Percentiles rank a stretch among this genome's conserved stretches.
These are phyloP conservation scores for Agriopis marginaria DNA, from an alignment of 2,888 invertebrate genomes.

Conservation along the genomic window DNA sequence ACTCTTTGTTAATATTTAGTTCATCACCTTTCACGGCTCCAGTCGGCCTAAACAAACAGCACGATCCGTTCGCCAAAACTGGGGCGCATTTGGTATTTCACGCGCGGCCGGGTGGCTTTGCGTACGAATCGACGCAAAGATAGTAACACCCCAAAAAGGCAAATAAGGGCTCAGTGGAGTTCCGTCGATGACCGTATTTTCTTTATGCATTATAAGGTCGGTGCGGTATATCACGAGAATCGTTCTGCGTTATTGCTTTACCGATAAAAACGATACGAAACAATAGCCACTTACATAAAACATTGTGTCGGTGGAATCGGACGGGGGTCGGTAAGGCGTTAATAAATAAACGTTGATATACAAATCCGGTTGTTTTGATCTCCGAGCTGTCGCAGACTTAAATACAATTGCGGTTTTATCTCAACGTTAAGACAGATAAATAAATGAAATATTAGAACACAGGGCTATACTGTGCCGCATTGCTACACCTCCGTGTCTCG, in stretches of 20 bases:
- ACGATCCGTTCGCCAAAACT: constrained; percentile 80
- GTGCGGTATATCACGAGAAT: constrained; percentile 72
- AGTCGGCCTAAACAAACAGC: constrained; percentile 82
- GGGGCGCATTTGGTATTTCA: constrained; percentile 85
- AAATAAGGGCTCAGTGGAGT: constrained; percentile 80
- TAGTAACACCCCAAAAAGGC: constrained; percentile 81
- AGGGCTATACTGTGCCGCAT: no score
- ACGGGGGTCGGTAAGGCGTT: constrained; percentile 58
- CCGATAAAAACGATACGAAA: constrained; percentile 71
- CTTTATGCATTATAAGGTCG: constrained; percentile 78
- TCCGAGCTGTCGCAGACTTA: constrained; percentile 38
- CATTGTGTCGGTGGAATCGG: constrained; percentile 59
- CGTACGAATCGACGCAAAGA: constrained; percentile 80
- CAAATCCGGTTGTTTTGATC: constrained; percentile 59
- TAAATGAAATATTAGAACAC: not conserved
- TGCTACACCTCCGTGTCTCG: no score
- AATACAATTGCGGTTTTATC: constrained; percentile 35
- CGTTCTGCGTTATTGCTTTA: constrained; percentile 74
- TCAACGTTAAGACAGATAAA: constrained; percentile 52
- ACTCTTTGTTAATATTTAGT: constrained; percentile 76
- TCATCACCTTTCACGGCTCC: constrained; percentile 74
- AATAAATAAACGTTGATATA: constrained; percentile 47
- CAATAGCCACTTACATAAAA: constrained; percentile 71
- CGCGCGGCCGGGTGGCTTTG: constrained; percentile 80
- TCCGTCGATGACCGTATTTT: constrained; percentile 79